Evolutionary conservation across 2,113 vertebrate species (phyloP).

Genomic region (Bos indicus): DNA sequence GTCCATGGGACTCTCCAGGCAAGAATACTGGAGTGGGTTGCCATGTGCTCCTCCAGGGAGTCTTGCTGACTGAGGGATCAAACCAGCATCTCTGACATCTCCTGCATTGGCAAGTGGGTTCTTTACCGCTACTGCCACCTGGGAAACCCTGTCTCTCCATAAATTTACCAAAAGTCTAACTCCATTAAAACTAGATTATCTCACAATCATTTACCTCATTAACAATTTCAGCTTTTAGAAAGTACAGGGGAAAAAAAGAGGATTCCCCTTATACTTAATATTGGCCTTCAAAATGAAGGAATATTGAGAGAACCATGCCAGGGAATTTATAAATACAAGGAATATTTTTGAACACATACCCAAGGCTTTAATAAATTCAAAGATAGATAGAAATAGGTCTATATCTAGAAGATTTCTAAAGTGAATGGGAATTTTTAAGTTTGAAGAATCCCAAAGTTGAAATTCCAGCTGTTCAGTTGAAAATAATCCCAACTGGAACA

Average conservation of each 20-base stretch:
- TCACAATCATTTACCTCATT: neutral
- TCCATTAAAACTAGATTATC: neutral
- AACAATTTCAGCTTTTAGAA: neutral
- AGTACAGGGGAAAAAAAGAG: neutral
- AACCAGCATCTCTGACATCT: neutral
- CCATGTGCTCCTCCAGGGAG: neutral
- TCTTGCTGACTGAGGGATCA: neutral
- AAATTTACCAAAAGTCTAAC: neutral
- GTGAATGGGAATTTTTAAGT: neutral
- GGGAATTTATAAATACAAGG: neutral
- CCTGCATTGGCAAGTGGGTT: fast-evolving
- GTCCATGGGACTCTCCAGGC: neutral
- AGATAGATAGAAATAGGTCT: neutral
- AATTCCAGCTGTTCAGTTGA: neutral
- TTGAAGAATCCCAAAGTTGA: neutral
- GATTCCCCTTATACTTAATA: neutral
- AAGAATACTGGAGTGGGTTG: neutral
- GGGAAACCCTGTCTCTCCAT: neutral
- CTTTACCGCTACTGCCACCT: neutral
- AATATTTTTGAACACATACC: neutral
- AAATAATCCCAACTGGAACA: neutral
- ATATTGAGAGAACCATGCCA: neutral
- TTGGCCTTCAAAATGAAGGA: neutral
- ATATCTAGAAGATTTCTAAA: neutral
- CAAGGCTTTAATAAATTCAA: neutral